Evolutionary conservation across 2,888 invertebrate genomes (phyloP).

Genomic region (Pogonocherus hispidulus): DNA sequence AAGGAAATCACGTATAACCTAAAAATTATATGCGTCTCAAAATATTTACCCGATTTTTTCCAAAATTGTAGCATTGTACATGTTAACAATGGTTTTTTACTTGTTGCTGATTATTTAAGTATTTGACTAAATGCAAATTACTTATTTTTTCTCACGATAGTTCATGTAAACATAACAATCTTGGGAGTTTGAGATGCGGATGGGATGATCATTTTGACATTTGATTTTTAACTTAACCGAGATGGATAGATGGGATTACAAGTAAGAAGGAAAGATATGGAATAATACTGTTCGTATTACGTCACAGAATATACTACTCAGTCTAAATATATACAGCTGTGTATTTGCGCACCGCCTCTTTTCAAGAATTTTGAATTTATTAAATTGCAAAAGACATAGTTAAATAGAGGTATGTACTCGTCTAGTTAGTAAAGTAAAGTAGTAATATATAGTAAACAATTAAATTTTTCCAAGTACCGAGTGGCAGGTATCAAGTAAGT

Average conservation of each 20-base stretch:
- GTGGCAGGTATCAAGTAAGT: too few species aligned
- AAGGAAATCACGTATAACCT: conserved; percentile 31
- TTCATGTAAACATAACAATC: conserved; percentile 22
- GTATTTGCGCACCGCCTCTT: too few species aligned
- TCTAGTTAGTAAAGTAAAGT: too few species aligned
- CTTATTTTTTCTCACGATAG: conserved; percentile 10
- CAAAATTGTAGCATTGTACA: conserved; percentile 82
- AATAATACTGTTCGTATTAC: neutral
- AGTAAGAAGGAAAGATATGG: neutral
- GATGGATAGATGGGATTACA: neutral
- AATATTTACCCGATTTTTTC: conserved; percentile 77
- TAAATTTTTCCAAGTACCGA: too few species aligned
- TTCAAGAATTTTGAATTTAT: too few species aligned
- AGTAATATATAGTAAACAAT: too few species aligned
- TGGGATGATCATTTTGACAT: conserved; percentile 20
- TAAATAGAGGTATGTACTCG: too few species aligned
- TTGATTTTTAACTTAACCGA: neutral
- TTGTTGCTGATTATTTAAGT: neutral
- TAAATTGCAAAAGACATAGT: too few species aligned
- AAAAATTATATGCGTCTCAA: conserved; percentile 33
- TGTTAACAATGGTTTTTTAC: conserved; percentile 12
- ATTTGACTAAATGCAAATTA: neutral
- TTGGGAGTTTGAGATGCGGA: neutral
- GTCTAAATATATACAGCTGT: neutral
- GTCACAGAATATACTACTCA: conserved; percentile 11